Conservation (phyloP, 2,113 vertebrate genomes). For the Gobius niger region DNA sequence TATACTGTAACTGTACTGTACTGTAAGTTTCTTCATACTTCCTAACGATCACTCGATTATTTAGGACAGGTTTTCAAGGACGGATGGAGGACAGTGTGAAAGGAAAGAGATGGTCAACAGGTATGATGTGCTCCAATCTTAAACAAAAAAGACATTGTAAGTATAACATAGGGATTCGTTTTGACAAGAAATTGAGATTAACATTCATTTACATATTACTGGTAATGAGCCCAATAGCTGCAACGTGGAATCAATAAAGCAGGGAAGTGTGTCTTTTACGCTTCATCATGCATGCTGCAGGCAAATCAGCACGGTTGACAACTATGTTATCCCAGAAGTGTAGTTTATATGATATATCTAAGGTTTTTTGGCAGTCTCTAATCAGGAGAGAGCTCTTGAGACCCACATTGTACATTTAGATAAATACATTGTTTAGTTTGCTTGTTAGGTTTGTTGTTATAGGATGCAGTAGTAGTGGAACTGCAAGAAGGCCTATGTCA, state of each 20-base stretch:
- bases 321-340: neutral
- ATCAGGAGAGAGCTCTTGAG: no score
- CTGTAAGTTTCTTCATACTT: no score
- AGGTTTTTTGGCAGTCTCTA: no score
- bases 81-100: constrained; percentile 78
- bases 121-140: no score
- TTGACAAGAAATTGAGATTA: neutral
- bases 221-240: neutral
- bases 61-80: constrained; percentile 76
- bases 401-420: no score
- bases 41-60: no score
- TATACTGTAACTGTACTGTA: no score
- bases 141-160: no score
- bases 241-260: neutral
- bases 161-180: no score
- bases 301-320: neutral
- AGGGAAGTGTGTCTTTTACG: neutral
- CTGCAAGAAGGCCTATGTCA: neutral
- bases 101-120: constrained; percentile 28
- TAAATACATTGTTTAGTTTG: no score
- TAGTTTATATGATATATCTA: no score
- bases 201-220: neutral
- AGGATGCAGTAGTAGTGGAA: neutral
- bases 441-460: no score
- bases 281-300: neutral